phyloP scores from a whole-genome alignment of 2,113 vertebrate species.

The Poeciliopsis turrubarensis region DNA sequence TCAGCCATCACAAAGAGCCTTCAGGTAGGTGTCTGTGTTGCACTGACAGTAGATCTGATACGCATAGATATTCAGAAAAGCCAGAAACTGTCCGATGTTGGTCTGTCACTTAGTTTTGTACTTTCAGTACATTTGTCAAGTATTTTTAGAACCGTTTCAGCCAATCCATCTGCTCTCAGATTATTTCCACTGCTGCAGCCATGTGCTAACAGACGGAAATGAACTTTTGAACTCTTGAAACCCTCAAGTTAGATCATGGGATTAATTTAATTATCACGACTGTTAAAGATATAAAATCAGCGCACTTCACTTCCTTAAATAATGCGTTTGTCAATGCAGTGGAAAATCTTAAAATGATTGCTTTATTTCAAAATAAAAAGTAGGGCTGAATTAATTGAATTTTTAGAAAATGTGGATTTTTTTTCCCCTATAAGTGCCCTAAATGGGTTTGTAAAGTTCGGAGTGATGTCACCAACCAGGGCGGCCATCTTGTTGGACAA shows the following conservation, averaged over 20 bases:
- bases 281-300: neutral
- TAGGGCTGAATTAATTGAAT: too few relatives aligned
- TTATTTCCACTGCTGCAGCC: constrained; percentile 1
- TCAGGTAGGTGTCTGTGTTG: neutral
- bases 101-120: neutral
- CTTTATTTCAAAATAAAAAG: too few relatives aligned
- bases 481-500: too few relatives aligned
- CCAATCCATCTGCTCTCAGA: neutral
- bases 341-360: neutral
- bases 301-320: neutral
- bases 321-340: neutral
- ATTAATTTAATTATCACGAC: neutral
- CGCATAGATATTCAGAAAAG: neutral
- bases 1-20: too few relatives aligned
- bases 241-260: neutral
- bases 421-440: too few relatives aligned
- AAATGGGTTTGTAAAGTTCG: too few relatives aligned
- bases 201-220: neutral
- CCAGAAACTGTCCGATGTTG: neutral
- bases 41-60: too few relatives aligned
- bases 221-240: constrained; percentile 4
- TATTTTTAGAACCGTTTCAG: constrained; percentile 1
- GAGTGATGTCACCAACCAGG: too few relatives aligned
- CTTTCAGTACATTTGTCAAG: neutral
- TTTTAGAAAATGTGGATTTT: too few relatives aligned